These are phyloP conservation scores for Rhyzopertha dominica DNA, from an alignment of 1,140 invertebrate genomes.

Conservation along the genomic window DNA sequence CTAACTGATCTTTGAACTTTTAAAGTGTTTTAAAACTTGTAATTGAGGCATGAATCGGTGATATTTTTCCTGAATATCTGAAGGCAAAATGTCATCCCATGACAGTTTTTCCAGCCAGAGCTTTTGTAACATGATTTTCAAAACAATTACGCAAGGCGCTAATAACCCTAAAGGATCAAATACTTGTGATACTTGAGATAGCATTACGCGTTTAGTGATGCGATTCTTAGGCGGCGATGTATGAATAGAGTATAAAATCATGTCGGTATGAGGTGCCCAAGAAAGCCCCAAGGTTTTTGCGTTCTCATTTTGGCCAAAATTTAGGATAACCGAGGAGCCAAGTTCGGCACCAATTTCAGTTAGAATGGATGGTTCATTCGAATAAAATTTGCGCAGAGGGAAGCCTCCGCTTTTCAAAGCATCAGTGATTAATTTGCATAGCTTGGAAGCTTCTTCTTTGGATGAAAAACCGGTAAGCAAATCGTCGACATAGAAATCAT, in stretches of 20 bases:
- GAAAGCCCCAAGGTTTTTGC: conserved; percentile 18
- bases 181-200: conserved; percentile 22
- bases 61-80: conserved; percentile 9
- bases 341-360: neutral
- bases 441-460: conserved; percentile 2
- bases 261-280: conserved; percentile 12
- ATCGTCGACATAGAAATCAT: conserved; percentile 50
- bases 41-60: conserved; percentile 21
- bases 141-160: conserved; percentile 29
- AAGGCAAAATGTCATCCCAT: conserved; percentile 20
- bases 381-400: conserved; percentile 21
- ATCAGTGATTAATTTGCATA: conserved; percentile 8
- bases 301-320: conserved; percentile 6
- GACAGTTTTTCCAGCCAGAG: conserved; percentile 30
- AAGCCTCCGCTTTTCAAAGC: conserved; percentile 15
- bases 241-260: conserved; percentile 13
- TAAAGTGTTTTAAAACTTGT: conserved; percentile 36
- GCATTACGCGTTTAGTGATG: conserved; percentile 23
- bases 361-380: conserved; percentile 10
- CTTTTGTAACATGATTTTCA: conserved; percentile 35
- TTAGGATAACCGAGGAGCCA: conserved; percentile 10
- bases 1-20: too few relatives aligned
- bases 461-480: conserved; percentile 37
- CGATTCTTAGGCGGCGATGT: neutral
- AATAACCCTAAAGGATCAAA: conserved; percentile 37